Base-by-base conservation (phyloP, 2,113 vertebrate species). In the Tupaia tana region DNA sequence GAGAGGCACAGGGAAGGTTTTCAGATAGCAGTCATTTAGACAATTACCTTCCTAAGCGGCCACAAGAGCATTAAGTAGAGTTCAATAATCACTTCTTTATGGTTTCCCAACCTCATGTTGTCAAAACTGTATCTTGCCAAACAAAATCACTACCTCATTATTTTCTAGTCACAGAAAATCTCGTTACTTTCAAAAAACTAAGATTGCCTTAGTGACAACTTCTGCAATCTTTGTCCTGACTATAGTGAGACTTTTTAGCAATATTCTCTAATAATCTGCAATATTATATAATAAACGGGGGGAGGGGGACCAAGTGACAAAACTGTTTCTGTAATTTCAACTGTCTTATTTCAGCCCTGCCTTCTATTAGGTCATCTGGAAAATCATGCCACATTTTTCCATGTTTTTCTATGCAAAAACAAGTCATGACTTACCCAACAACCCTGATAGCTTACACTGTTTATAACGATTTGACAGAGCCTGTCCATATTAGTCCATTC, bases 101-200 rank as follows among this genome's bases (percentile, higher is more conserved):
- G 83, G 56, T 24, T 75, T 81, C 25, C 54, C 61, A 83, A 90
- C 24, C 29, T 71, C 15, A 13, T n/a, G 34, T 52, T 67, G 63
- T 14, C 56, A 83, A 80, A 90, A 77, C 12, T 11, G 8, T n/a
- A 52, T 56, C 52, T 31, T 86, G 59, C 80, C 27, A 86, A 89
- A 43, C 27, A 73, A 92, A 73, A 94, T 52, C 25, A 43, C 24
- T 10, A 79, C 6, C 70, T 74, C 63, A 16, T 10, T 43, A 15
- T 58, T 78, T 70, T 74, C 66, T 34, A 87, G 24, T 87, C 29
- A 78, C 16, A 90, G 19, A 92, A 73, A 69, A 73, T 71, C 59
- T 29, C 95, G 15, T 0, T 64, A 61, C 70, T 90, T 84, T 67
- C 11, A 14, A 88, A 97, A 66, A 78, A 85, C 12, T 93, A 59